These are phyloP conservation scores for Drosophila lacicola DNA, from an alignment of 2,888 invertebrate species.

Conservation along the genomic window DNA sequence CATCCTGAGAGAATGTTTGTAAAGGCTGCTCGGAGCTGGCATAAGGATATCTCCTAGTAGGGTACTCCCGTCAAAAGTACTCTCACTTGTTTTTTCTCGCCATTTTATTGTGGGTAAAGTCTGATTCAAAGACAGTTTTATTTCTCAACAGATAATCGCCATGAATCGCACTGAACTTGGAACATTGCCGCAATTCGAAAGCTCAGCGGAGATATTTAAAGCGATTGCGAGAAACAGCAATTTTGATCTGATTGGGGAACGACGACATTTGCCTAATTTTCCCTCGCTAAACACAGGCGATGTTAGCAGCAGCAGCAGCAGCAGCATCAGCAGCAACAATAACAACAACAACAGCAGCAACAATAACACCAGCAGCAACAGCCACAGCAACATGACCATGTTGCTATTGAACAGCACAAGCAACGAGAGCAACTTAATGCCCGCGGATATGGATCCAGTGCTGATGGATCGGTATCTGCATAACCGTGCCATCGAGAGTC, in stretches of 20 bases:
- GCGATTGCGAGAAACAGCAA: conserved; percentile 43
- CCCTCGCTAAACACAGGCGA: conserved; percentile 15
- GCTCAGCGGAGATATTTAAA: conserved; percentile 48
- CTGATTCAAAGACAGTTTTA: conserved; percentile 13
- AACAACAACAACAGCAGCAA: conserved; percentile 3
- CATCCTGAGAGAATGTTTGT: no score
- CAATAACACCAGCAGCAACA: neutral
- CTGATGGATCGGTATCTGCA: conserved; percentile 87
- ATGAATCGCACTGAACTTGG: conserved; percentile 68
- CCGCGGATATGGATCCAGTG: conserved; percentile 63
- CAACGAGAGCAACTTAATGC: conserved; percentile 38
- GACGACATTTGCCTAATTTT: conserved; percentile 39
- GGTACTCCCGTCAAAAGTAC: no score
- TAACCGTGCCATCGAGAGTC: conserved; percentile 90
- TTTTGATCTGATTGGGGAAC: conserved; percentile 47
- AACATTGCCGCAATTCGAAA: conserved; percentile 28
- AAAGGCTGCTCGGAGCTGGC: no score
- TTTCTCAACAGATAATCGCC: conserved; percentile 62
- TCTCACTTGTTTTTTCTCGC: neutral
- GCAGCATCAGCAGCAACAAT: neutral
- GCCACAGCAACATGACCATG: conserved; percentile 24
- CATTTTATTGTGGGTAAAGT: neutral
- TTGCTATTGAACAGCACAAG: conserved; percentile 28
- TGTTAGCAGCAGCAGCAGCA: conserved; percentile 1
- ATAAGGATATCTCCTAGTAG: no score